Conservation (phyloP, 2,888 invertebrate genomes). For the Furcula furcula region DNA sequence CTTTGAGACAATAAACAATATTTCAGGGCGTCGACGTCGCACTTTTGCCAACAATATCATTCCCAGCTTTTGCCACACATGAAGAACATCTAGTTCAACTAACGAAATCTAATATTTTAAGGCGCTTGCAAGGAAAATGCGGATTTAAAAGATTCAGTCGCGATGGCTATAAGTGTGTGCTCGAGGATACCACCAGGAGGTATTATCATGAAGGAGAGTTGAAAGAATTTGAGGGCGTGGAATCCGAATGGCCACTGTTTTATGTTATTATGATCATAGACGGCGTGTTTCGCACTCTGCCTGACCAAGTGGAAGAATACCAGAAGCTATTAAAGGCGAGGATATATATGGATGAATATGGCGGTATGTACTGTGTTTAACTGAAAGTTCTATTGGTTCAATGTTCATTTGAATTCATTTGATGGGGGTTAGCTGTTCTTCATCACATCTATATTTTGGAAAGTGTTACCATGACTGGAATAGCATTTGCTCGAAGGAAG, state of each 20-base stretch:
- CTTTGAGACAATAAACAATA: too few species aligned
- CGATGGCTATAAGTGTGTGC: constrained; percentile 95
- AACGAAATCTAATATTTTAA: constrained; percentile 92
- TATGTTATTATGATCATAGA: constrained; percentile 98
- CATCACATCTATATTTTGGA: too few species aligned
- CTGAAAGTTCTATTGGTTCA: too few species aligned
- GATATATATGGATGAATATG: constrained; percentile 90
- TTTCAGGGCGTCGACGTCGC: constrained; percentile 95
- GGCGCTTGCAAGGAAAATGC: constrained; percentile 91
- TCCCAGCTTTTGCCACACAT: constrained; percentile 99
- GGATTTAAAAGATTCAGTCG: constrained; percentile 97
- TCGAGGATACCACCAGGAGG: constrained; percentile 89
- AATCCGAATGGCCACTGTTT: constrained; percentile 99
- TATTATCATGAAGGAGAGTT: constrained; percentile 96
- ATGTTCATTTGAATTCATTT: too few species aligned
- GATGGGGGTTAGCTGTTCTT: too few species aligned
- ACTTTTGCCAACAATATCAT: constrained; percentile 95
- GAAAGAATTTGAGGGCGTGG: constrained; percentile 97
- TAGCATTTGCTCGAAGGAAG: too few species aligned
- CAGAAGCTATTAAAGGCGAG: constrained; percentile 91
- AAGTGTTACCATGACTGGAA: too few species aligned
- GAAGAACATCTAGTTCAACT: constrained; percentile 93
- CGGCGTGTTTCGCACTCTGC: constrained; percentile 93
- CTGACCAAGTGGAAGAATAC: constrained; percentile 96
- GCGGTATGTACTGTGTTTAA: constrained; percentile 84